A percentile compares a stretch with the other conserved stretches of the same genome.
phyloP scores from a whole-genome alignment of 1,140 invertebrate genomes.

The silkworm (Bombyx mori) region ASM3026992v2 NC_085125.1:8287501-8288000 shows the following conservation, averaged over 20 bases:
- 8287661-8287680: slow-evolving; percentile 82
- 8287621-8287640: slow-evolving; percentile 82
- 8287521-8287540: not conserved
- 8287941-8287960: no score
- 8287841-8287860: no score
- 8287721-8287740: slow-evolving; percentile 73
- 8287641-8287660: slow-evolving; percentile 90
- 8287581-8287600: slow-evolving; percentile 83
- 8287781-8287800: no score
- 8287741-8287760: slow-evolving; percentile 74
- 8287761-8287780: not conserved
- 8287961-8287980: no score
- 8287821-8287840: no score
- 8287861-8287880: no score
- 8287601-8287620: slow-evolving; percentile 86
- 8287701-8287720: slow-evolving; percentile 86
- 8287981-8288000: no score
- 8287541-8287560: slow-evolving; percentile 55
- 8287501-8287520: no score
- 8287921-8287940: not conserved
- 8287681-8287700: slow-evolving; percentile 77
- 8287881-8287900: no score
- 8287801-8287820: no score
- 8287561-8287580: slow-evolving; percentile 76
- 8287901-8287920: no score